Evolutionary conservation across 2,113 vertebrate genomes (phyloP), one percentile per base, ranked within the genome.

Genomic region (Salvelinus fontinalis): DNA sequence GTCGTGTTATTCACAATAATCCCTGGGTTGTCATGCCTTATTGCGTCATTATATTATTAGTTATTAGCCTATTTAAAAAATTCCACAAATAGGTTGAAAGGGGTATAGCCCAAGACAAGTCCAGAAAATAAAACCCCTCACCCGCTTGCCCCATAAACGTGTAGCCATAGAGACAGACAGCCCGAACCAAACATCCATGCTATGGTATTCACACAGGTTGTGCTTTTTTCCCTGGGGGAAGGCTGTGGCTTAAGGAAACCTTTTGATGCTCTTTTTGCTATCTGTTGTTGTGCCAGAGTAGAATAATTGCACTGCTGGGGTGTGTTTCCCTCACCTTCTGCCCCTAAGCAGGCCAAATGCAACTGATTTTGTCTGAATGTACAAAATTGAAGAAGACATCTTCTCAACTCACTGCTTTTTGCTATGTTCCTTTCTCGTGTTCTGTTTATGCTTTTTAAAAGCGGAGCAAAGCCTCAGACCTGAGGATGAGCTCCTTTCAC

Each of bases 331-430:
- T 94, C 90, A 93, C 92, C 91, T 92, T 88, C 87, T 93, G 84
- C 91, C 93, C 91, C 86, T 90, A 92, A 93, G 93, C 92, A 86
- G 92, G 92, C 93, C 88, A 89, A 91, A 90, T 92, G 92, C 93
- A 94, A 93, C 86, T 70, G 81, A 84, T 93, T 93, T 89, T 84
- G 88, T 92, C 88, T 89, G 85, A 89, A 81, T 77, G 83, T 90
- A 92, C 92, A 90, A 93, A 94, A 93, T 91, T 89, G 92, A 91
- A 81, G 87, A 75, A 86, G 93, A 93, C 88, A 74, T 91, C 84
- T 89, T 83, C 87, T 90, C 90, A 86, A 83, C 82, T 87, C 85
- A 67, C 73, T 29, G 70, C 88, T 90, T 89, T 91, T 80, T 87
- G 89, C 86, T 81, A 75, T 75, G 74, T 86, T 87, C 66, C 71